These are phyloP conservation scores for Scaptomyza pallida DNA, from an alignment of 1,140 invertebrate genomes.

Conservation along the genomic window DNA sequence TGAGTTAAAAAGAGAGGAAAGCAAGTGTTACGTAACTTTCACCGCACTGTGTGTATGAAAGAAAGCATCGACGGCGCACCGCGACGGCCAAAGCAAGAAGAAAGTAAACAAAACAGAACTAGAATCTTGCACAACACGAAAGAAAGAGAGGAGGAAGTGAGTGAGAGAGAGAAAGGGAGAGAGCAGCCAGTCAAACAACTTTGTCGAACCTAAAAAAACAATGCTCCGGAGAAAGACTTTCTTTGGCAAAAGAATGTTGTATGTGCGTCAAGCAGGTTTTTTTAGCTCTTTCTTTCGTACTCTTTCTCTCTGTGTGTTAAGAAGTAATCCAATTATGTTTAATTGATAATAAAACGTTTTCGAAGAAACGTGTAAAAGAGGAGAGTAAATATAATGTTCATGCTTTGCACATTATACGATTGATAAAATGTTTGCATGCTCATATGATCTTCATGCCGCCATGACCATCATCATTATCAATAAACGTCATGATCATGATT, in stretches of 20 bases:
- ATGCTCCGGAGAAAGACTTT: constrained; percentile 52
- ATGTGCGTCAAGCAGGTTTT: constrained; percentile 30
- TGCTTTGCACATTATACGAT: constrained; percentile 43
- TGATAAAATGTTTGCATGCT: constrained; percentile 32
- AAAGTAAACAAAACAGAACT: constrained; percentile 63
- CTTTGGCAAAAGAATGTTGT: constrained; percentile 18
- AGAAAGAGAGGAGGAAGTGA: background rate
- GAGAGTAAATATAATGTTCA: background rate
- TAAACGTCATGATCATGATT: constrained; percentile 35
- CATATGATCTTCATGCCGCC: constrained; percentile 69
- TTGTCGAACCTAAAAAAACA: constrained; percentile 3
- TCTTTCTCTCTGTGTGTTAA: constrained; percentile 1
- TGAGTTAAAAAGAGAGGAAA: background rate
- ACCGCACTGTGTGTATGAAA: constrained; percentile 48
- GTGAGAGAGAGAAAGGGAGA: background rate
- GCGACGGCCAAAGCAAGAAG: constrained; percentile 50
- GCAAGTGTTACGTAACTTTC: constrained; percentile 76
- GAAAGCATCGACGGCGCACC: no score
- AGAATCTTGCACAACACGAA: constrained; percentile 22
- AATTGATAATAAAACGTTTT: constrained; percentile 4
- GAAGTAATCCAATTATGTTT: constrained; percentile 15
- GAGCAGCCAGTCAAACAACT: constrained; percentile 19
- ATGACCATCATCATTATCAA: constrained; percentile 53
- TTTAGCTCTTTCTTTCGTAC: constrained; percentile 39
- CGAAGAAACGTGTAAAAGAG: background rate